A percentile compares a stretch with the other conserved stretches of the same genome.
Evolutionary conservation across 2,113 vertebrate species (phyloP).

Genomic region (Crotophaga sulcirostris): DNA sequence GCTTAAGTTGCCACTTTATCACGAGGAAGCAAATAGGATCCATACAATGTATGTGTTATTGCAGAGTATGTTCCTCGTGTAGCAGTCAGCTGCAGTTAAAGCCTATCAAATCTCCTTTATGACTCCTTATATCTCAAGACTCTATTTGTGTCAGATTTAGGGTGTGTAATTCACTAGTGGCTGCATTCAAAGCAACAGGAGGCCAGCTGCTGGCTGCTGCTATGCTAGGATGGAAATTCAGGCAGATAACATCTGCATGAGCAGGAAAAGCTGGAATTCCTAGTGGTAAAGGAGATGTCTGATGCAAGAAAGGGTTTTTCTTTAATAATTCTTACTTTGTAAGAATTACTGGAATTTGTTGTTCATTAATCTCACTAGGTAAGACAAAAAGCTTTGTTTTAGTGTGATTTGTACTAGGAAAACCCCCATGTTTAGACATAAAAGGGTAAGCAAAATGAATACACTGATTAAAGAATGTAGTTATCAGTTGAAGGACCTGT

Average conservation of each 20-base stretch:
- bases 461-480: not conserved
- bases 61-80: not conserved
- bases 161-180: not conserved
- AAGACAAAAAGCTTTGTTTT: not conserved
- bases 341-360: not conserved
- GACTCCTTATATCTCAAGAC: constrained; percentile 21
- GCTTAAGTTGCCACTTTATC: constrained; percentile 75
- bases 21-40: constrained; percentile 70
- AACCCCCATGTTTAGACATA: accelerated
- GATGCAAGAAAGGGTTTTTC: not conserved
- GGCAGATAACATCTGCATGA: not conserved
- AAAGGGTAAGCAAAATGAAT: not conserved
- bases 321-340: not conserved
- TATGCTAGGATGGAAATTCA: not conserved
- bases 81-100: constrained; percentile 32
- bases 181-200: not conserved
- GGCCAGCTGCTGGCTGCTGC: not conserved
- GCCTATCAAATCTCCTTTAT: constrained; percentile 31
- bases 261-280: not conserved
- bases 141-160: constrained; percentile 11
- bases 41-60: constrained; percentile 21
- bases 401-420: not conserved
- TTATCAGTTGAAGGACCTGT: not conserved
- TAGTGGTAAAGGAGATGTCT: not conserved
- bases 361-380: not conserved